A percentile compares a stretch with the other conserved stretches of the same genome.
Evolutionary conservation across 2,797 vertebrate species (phyloP).

Genomic region (Apogon hyalosoma): DNA sequence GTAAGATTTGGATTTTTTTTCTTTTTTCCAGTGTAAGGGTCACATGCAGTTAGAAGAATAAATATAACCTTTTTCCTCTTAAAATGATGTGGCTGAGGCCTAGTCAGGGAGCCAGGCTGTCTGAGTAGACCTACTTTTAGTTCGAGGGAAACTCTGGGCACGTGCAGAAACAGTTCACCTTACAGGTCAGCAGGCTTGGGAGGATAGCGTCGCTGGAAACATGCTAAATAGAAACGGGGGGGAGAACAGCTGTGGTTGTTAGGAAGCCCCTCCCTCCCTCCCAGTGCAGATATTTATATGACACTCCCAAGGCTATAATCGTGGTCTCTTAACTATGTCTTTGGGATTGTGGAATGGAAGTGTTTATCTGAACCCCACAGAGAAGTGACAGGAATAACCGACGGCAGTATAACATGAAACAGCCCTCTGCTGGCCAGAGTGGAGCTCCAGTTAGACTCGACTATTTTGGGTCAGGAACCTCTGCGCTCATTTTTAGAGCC

Average conservation of each 20-base stretch:
- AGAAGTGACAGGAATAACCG: slow-evolving; percentile 78
- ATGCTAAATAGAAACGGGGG: slow-evolving; percentile 65
- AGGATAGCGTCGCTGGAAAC: slow-evolving; percentile 66
- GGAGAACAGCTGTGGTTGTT: slow-evolving; percentile 60
- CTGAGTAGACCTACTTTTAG: slow-evolving; percentile 58
- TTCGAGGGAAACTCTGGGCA: slow-evolving; percentile 56
- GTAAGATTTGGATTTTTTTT: too few species aligned
- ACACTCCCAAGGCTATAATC: slow-evolving; percentile 81
- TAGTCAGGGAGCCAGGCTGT: slow-evolving; percentile 62
- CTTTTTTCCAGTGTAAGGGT: slow-evolving; percentile 17
- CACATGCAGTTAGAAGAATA: slow-evolving; percentile 33
- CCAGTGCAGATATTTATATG: slow-evolving; percentile 77
- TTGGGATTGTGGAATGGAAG: slow-evolving; percentile 79
- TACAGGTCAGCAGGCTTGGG: slow-evolving; percentile 62
- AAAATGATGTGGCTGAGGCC: slow-evolving; percentile 34
- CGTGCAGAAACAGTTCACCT: slow-evolving; percentile 68
- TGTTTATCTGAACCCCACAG: slow-evolving; percentile 78
- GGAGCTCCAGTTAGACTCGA: slow-evolving; percentile 56
- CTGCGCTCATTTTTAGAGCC: slow-evolving; percentile 66
- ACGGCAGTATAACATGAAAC: slow-evolving; percentile 75
- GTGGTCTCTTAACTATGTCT: slow-evolving; percentile 78
- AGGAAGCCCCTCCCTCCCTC: slow-evolving; percentile 58
- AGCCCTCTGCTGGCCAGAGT: slow-evolving; percentile 70
- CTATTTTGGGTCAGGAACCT: slow-evolving; percentile 76
- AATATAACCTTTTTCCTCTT: slow-evolving; percentile 41